Evolutionary conservation across 64 coral and sea anemone species (phyloP).

Genomic region (Porites lutea): DNA sequence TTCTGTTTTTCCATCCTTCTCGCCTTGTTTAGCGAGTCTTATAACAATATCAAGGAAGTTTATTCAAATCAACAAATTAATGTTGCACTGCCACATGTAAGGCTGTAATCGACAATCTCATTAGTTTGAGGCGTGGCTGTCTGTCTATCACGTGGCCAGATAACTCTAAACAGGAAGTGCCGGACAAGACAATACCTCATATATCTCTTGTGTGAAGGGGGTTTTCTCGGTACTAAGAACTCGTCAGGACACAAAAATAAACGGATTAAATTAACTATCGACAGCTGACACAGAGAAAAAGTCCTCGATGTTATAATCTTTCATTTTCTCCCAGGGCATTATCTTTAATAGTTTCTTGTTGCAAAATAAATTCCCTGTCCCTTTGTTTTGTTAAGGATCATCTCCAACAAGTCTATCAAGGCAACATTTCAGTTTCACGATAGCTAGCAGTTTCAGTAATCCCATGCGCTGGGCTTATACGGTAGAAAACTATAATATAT

Average conservation of each 20-base stretch:
- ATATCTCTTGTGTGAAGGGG: too few species aligned
- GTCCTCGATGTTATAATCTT: background rate
- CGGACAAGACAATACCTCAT: background rate
- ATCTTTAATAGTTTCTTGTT: background rate
- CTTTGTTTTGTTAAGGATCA: too few species aligned
- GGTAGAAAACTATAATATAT: conserved; percentile 13
- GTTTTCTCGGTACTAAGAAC: background rate
- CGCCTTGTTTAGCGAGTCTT: too few species aligned
- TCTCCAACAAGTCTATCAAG: background rate
- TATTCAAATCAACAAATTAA: too few species aligned
- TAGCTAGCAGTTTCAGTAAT: background rate
- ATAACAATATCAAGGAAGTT: too few species aligned
- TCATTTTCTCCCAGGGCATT: background rate
- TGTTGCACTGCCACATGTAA: too few species aligned
- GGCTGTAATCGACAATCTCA: background rate
- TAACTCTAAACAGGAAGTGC: background rate
- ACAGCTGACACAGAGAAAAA: background rate
- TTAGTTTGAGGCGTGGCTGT: too few species aligned
- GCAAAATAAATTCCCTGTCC: too few species aligned
- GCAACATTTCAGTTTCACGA: conserved; percentile 11
- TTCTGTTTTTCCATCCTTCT: too few species aligned
- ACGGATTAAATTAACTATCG: background rate
- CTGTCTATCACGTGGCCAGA: background rate
- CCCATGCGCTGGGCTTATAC: background rate
- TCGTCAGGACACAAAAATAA: conserved; percentile 36